Evolutionary conservation across 2,113 vertebrate species (phyloP).

Genomic region (Machaerirhynchus nigripectus): DNA sequence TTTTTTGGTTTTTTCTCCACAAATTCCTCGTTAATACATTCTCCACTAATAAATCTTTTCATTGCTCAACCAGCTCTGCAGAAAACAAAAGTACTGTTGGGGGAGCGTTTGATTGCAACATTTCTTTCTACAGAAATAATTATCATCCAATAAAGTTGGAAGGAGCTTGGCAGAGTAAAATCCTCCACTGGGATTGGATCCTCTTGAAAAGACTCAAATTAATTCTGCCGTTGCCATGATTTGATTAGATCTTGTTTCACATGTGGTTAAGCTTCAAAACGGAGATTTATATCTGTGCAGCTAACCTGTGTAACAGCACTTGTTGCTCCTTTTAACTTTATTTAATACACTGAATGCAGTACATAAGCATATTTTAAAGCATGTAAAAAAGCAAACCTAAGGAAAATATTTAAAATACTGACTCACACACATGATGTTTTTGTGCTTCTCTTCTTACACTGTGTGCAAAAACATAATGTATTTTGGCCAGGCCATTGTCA

Average conservation of each 20-base stretch:
- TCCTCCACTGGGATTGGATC: background rate
- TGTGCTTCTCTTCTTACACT: background rate
- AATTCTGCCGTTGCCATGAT: background rate
- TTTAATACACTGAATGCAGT: background rate
- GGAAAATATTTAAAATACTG: background rate
- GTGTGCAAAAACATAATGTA: background rate
- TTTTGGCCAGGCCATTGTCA: conserved; percentile 27
- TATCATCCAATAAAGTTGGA: conserved; percentile 3
- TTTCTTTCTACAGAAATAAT: conserved; percentile 18
- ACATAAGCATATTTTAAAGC: background rate
- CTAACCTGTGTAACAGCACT: background rate
- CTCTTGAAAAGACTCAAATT: conserved; percentile 14
- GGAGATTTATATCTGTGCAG: background rate
- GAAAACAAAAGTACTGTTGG: background rate
- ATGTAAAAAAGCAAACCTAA: background rate
- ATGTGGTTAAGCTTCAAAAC: background rate
- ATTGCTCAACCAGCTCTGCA: background rate
- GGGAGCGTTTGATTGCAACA: background rate
- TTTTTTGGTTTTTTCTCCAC: background rate
- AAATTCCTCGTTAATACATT: background rate
- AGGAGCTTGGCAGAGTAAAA: background rate
- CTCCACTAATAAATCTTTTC: background rate
- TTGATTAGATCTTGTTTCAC: conserved; percentile 5
- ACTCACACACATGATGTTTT: background rate
- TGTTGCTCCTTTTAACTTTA: background rate